Base-by-base conservation (phyloP, 2,113 vertebrate genomes). In the Agapornis roseicollis region DNA sequence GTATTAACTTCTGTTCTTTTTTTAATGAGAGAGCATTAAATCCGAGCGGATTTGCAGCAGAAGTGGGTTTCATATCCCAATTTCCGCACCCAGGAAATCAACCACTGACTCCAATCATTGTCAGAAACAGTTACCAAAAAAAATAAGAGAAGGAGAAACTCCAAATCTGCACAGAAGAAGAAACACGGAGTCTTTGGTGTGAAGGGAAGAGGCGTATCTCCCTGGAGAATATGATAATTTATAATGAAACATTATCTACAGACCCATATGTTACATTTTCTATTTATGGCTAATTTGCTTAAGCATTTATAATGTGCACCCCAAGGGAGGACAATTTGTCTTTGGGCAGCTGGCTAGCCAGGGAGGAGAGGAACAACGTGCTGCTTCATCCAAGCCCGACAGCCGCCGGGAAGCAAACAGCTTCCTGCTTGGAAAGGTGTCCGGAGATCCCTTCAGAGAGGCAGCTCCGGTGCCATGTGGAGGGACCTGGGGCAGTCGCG, bases 261-360 rank as follows among this genome's bases (percentile, higher is more conserved):
- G 60, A 65, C 88, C 97, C 97, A 97, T 95, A 97, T 97, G 97
- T 68, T 97, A 78, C 53, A 11, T 80, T 97, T 97, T 89, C 97
- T 96, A 96, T 96, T 97, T 95, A 94, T 92, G 97, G 97, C 91
- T 96, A 91, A 97, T 97, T 96, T 97, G 94, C 96, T 84, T 77
- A 81, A 70, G 90, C 84, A 69, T 80, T 85, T 94, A 47, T 94
- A 88, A 80, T 64, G 78, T 44, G 79, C 73, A 66, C 94, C 96
- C 93, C 69, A 29, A 81, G 94, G 95, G 89, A 95, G 50, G 88
- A 95, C 85, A 84, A 64, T 94, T 94, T 91, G 93, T 90, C 82
- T 94, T 88, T 42, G 73, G 96, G 95, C 92, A 96, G 94, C 97
- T 87, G 91, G 96, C 90, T 96, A 80, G 79, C 31, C 19, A 13